phyloP scores from a whole-genome alignment of 2,113 vertebrate genomes.

The Sinocyclocheilus anshuiensis region DNA sequence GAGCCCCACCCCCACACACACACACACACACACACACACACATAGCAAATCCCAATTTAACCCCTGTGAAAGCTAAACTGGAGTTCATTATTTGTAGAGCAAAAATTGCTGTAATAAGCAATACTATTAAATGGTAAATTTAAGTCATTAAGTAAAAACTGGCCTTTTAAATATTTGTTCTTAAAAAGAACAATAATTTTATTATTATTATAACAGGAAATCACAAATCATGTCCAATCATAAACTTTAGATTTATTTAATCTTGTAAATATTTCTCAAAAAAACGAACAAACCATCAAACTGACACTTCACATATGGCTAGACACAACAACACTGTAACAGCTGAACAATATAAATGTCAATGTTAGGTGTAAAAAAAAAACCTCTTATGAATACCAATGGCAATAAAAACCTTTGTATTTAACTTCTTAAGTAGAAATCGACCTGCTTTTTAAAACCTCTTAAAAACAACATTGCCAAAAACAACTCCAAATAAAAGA shows the following conservation, averaged over 20 bases:
- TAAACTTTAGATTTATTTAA: neutral
- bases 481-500: neutral
- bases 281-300: slow-evolving; percentile 26
- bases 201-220: neutral
- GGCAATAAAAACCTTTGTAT: neutral
- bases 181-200: neutral
- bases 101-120: neutral
- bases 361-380: slow-evolving; percentile 19
- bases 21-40: too few relatives aligned
- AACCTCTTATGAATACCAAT: neutral
- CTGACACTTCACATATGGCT: slow-evolving; percentile 42
- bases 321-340: neutral
- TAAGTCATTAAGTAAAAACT: too few relatives aligned
- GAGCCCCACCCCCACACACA: too few relatives aligned
- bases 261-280: slow-evolving; percentile 19
- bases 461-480: slow-evolving; percentile 60
- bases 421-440: neutral
- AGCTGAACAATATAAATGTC: neutral
- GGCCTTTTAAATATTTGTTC: neutral
- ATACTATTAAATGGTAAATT: neutral
- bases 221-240: neutral
- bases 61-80: neutral
- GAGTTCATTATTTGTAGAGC: neutral
- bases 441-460: slow-evolving; percentile 3
- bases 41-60: too few relatives aligned